Evolutionary conservation across 1,140 invertebrate species (phyloP).

Genomic region (Hycleus phaleratus): DNA sequence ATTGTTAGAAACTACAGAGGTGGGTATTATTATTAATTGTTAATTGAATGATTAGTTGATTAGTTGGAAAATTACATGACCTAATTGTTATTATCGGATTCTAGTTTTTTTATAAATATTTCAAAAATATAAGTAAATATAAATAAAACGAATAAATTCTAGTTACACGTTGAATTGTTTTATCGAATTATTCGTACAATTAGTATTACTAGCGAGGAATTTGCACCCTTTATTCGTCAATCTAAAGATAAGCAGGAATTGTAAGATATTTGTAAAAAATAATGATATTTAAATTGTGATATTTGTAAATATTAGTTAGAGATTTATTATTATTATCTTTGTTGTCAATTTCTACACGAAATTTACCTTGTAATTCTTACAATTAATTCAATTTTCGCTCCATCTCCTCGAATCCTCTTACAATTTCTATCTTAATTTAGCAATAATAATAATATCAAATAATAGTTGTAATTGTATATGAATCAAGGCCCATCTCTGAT

Average conservation of each 20-base stretch:
- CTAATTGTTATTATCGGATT: conserved; percentile 18
- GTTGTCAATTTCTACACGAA: conserved; percentile 13
- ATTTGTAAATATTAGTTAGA: conserved; percentile 28
- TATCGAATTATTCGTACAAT: no score
- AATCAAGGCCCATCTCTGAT: conserved; percentile 10
- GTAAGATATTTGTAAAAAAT: conserved; percentile 28
- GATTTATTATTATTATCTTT: background rate
- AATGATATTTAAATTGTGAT: conserved; percentile 26
- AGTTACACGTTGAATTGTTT: no score
- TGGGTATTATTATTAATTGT: conserved; percentile 6
- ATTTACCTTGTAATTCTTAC: background rate
- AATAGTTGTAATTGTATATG: background rate
- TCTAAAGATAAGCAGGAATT: conserved; percentile 12
- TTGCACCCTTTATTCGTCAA: background rate
- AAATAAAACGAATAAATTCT: background rate
- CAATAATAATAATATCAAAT: conserved; percentile 4
- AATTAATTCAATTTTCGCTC: conserved; percentile 2
- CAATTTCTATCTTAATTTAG: conserved; percentile 19
- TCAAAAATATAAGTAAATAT: conserved; percentile 1
- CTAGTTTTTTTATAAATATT: conserved; percentile 11
- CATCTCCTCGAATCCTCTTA: conserved; percentile 6
- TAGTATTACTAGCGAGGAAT: no score
- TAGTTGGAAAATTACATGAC: conserved; percentile 6
- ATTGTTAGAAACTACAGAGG: conserved; percentile 18
- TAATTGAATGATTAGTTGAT: no score